Evolutionary conservation across 2,113 vertebrate genomes (phyloP).

Genomic region (Hoplias malabaricus): DNA sequence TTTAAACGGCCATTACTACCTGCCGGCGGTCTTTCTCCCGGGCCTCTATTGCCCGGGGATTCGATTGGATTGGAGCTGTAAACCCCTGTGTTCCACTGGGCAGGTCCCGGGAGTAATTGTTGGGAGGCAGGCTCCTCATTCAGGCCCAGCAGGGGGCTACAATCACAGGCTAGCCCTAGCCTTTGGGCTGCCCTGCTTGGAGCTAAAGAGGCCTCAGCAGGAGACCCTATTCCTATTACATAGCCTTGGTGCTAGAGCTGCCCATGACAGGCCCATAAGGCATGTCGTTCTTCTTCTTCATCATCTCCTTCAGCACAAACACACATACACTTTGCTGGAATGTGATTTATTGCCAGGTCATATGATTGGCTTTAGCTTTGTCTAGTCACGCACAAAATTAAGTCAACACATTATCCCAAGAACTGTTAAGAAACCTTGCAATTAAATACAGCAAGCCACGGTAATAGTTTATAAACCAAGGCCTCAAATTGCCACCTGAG

Average conservation of each 20-base stretch:
- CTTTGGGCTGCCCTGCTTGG: slow-evolving; percentile 74
- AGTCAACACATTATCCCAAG: not conserved
- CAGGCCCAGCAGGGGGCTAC: slow-evolving; percentile 72
- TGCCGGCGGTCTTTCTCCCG: slow-evolving; percentile 73
- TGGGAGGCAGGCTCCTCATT: slow-evolving; percentile 76
- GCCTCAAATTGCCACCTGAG: not conserved
- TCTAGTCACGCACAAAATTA: not conserved
- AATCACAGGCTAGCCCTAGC: slow-evolving; percentile 79
- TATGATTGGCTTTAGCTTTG: not conserved
- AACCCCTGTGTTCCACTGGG: slow-evolving; percentile 71
- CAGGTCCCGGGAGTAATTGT: slow-evolving; percentile 71
- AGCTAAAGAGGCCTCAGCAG: slow-evolving; percentile 68
- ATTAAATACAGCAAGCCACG: not conserved
- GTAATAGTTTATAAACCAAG: not conserved
- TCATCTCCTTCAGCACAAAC: not conserved
- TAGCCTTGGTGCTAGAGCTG: slow-evolving; percentile 52
- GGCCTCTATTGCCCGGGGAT: slow-evolving; percentile 82
- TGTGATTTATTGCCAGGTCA: not conserved
- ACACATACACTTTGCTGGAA: not conserved
- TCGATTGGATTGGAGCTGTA: slow-evolving; percentile 78
- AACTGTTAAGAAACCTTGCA: not conserved
- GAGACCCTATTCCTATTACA: slow-evolving; percentile 75
- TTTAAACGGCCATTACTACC: slow-evolving; percentile 80
- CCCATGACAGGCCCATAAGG: slow-evolving; percentile 2
- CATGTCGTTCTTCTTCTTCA: not conserved